Evolutionary conservation across 2,797 vertebrate genomes (phyloP).

Genomic region (Capromys pilorides): DNA sequence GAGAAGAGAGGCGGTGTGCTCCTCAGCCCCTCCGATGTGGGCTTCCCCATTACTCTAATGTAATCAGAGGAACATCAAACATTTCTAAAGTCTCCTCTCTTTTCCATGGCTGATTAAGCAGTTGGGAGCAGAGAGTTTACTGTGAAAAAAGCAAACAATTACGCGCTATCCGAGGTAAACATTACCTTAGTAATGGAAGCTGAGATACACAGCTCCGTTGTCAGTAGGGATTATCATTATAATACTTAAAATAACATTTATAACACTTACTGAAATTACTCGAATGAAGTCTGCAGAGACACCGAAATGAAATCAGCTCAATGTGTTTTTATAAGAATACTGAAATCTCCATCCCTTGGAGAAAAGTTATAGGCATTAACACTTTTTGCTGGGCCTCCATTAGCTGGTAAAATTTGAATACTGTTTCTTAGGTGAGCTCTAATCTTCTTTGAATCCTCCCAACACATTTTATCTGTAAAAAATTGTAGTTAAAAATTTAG

Average conservation of each 20-base stretch:
- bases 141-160: slow-evolving; percentile 91
- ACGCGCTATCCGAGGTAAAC: slow-evolving; percentile 93
- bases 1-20: neutral
- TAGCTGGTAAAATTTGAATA: slow-evolving; percentile 91
- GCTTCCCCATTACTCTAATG: slow-evolving; percentile 78
- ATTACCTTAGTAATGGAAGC: slow-evolving; percentile 94
- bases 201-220: slow-evolving; percentile 91
- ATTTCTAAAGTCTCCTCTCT: slow-evolving; percentile 85
- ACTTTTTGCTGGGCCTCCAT: slow-evolving; percentile 89
- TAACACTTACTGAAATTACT: slow-evolving; percentile 93
- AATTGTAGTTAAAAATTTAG: slow-evolving; percentile 91
- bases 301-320: slow-evolving; percentile 88
- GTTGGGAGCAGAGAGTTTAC: slow-evolving; percentile 90
- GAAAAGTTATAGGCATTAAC: slow-evolving; percentile 90
- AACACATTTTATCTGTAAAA: slow-evolving; percentile 90
- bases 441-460: slow-evolving; percentile 90
- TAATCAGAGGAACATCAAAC: slow-evolving; percentile 84
- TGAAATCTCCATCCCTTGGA: slow-evolving; percentile 89
- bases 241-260: slow-evolving; percentile 94
- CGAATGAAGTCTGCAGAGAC: slow-evolving; percentile 88
- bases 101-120: slow-evolving; percentile 92
- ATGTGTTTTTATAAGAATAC: slow-evolving; percentile 91
- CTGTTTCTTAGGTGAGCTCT: slow-evolving; percentile 90
- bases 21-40: slow-evolving; percentile 69
- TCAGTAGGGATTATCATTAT: slow-evolving; percentile 92